phyloP scores from a whole-genome alignment of 1,140 invertebrate genomes.

The Anthonomus grandis region DNA sequence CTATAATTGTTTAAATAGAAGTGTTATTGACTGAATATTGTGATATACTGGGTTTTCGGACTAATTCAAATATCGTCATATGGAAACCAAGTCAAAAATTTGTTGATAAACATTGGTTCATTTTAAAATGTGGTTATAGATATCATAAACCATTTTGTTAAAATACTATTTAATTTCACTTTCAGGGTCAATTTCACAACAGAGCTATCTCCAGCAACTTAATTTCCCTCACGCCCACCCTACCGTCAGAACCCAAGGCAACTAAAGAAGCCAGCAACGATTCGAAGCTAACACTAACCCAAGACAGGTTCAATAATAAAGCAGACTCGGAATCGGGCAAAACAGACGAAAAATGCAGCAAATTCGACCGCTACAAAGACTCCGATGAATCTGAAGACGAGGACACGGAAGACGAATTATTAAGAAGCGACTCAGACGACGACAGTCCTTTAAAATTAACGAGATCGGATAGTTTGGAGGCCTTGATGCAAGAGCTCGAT shows the following conservation, averaged over 20 bases:
- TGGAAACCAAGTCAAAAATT: no score
- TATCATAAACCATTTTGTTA: no score
- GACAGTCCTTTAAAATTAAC: slow-evolving; percentile 25
- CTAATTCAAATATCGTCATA: no score
- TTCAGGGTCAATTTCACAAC: no score
- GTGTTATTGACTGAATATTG: no score
- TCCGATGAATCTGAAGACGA: slow-evolving; percentile 44
- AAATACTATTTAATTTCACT: no score
- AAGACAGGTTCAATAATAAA: slow-evolving; percentile 37
- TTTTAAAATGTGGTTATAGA: no score
- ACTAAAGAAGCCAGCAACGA: slow-evolving; percentile 2
- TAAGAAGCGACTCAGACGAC: slow-evolving; percentile 21
- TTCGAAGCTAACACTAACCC: slow-evolving; percentile 36
- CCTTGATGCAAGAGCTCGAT: slow-evolving; percentile 47
- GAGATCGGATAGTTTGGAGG: slow-evolving; percentile 42
- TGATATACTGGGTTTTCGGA: no score
- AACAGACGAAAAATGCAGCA: slow-evolving; percentile 33
- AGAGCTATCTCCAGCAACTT: slow-evolving; percentile 27
- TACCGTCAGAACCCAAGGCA: slow-evolving; percentile 16
- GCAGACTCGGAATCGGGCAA: slow-evolving; percentile 13
- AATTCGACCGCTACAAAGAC: slow-evolving; percentile 46
- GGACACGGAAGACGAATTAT: slow-evolving; percentile 40
- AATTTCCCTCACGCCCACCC: slow-evolving; percentile 31
- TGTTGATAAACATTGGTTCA: no score
- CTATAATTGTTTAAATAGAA: no score